Base-by-base conservation (phyloP, 2,113 vertebrate species). In the Hystrix brachyura region DNA sequence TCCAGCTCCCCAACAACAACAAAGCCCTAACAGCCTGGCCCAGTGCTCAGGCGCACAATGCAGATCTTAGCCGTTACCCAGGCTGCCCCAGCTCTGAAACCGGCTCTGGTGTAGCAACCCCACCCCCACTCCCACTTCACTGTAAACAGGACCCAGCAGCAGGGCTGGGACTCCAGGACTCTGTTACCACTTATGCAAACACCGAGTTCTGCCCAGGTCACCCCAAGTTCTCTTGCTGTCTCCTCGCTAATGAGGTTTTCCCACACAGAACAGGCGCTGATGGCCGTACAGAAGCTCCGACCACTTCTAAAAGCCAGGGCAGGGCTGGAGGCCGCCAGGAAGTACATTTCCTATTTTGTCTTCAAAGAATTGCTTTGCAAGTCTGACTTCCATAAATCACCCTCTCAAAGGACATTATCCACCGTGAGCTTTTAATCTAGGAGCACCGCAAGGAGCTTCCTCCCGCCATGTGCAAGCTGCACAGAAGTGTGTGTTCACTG, bases 101-200 rank as follows among this genome's bases (percentile, higher is more conserved):
- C 34, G 34, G 55, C 72, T 94, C 87, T 32, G 32, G 25, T 69
- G 65, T 43, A 5, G 1, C 0, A 91, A 13, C 25, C 27, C 67
- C 29, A 34, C 10, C 34, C n/a, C 51, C 19, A 29, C 12, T 46
- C 53, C 74, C 51, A 74, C 53, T 87, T 51, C 51, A 82, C 4
- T 85, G 85, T 53, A 65, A 96, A 91, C n/a, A 76, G 74, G 25
- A 71, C 55, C 80, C 21, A 10, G n/a, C 94, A 88, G 85, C 14
- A 64, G 21, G 10, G 27, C 32, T 67, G 23, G 82, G 59, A 88
- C n/a, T 72, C 19, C 3, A 1, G 14, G 27, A 76, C 46, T 38
- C 80, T 78, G 9, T 46, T 64, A 3, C 59, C 12, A 78, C 59
- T 51, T 38, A 29, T 46, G 48, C 64, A 97, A 92, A 96, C 18